A percentile compares a stretch with the other conserved stretches of the same genome.
Conservation (phyloP, 2,113 vertebrate species). For the Lipotes vexillifer region DNA sequence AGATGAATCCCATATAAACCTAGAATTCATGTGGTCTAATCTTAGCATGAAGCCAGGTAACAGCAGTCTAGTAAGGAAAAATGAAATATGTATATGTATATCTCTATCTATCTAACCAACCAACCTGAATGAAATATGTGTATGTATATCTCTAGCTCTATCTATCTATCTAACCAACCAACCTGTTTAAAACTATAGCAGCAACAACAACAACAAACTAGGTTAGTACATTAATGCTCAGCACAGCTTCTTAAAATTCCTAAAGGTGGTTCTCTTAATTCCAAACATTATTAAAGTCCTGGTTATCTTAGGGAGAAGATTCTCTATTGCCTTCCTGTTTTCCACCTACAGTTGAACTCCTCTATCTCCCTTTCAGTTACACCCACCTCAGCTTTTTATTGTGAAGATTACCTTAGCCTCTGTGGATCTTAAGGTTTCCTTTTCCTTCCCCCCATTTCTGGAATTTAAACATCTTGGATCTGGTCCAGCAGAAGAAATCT, state of each 20-base stretch:
- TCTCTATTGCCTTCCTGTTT: neutral
- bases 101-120: neutral
- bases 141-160: too few species aligned
- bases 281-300: neutral
- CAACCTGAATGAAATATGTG: too few species aligned
- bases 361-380: accelerated
- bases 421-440: neutral
- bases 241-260: neutral
- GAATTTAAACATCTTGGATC: neutral
- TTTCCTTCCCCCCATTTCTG: neutral
- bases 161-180: too few species aligned
- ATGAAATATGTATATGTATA: neutral
- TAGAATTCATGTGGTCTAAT: neutral
- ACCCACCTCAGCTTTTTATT: neutral
- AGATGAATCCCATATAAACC: neutral
- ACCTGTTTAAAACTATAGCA: neutral
- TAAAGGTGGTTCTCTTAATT: neutral
- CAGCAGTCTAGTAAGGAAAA: neutral
- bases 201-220: neutral
- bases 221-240: neutral
- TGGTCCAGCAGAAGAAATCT: neutral
- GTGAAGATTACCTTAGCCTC: neutral
- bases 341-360: neutral
- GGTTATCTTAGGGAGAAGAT: neutral
- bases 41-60: neutral